phyloP scores from a whole-genome alignment of 2,797 vertebrate species.

The Acridotheres tristis region DNA sequence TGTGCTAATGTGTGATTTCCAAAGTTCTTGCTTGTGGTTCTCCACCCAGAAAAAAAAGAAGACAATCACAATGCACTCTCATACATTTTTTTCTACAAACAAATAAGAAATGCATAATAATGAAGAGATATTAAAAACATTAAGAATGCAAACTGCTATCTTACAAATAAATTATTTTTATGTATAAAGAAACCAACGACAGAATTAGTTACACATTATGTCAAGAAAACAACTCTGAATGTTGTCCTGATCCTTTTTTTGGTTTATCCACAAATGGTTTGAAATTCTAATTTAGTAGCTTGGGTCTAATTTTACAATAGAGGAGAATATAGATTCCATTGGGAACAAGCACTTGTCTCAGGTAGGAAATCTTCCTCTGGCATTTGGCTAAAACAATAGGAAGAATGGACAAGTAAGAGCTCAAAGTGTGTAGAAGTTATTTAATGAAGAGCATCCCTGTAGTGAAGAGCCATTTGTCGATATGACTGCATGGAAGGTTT shows the following conservation, averaged over 20 bases:
- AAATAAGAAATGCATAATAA: background rate
- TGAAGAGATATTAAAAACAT: background rate
- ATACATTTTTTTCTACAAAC: background rate
- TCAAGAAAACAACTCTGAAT: background rate
- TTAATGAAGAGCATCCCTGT: background rate
- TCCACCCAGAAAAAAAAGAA: constrained; percentile 15
- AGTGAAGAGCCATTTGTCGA: background rate
- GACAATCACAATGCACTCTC: background rate
- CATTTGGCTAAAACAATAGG: background rate
- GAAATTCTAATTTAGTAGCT: background rate
- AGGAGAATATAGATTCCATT: background rate
- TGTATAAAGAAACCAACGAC: background rate
- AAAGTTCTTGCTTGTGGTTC: constrained; percentile 32
- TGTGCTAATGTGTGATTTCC: constrained; percentile 49
- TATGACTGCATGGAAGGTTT: background rate
- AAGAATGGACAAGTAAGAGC: background rate
- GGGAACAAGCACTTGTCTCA: background rate
- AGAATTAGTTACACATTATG: background rate
- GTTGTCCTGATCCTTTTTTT: background rate
- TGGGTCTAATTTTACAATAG: background rate
- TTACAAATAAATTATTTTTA: background rate
- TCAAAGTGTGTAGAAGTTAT: background rate
- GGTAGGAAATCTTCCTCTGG: background rate
- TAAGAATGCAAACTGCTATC: background rate
- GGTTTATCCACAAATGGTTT: background rate